Percentiles rank a stretch among this genome's conserved stretches.
Evolutionary conservation across 2,888 invertebrate species (phyloP).

Genomic region (Dasysyrphus albostriatus): DNA sequence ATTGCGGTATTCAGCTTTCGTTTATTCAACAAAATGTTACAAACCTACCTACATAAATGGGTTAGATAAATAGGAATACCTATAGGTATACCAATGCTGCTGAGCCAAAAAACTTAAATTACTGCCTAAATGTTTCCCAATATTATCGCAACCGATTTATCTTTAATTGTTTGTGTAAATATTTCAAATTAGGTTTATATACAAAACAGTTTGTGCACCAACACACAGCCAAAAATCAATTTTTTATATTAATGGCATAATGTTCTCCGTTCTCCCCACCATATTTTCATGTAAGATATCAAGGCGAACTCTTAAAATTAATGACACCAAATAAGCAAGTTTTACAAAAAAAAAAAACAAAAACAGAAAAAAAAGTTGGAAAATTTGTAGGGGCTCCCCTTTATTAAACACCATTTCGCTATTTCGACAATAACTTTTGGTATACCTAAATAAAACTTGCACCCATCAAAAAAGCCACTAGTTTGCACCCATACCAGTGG

Average conservation of each 20-base stretch:
- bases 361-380: slow-evolving; percentile 37
- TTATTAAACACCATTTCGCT: slow-evolving; percentile 65
- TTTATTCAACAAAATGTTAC: not conserved
- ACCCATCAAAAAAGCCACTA: slow-evolving; percentile 47
- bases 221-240: slow-evolving; percentile 19
- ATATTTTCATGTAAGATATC: slow-evolving; percentile 2
- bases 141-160: not conserved
- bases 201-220: slow-evolving; percentile 26
- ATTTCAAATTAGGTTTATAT: not conserved
- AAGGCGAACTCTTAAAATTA: slow-evolving; percentile 49
- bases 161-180: slow-evolving; percentile 5
- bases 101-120: not conserved
- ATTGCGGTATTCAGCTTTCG: not conserved
- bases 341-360: slow-evolving; percentile 22
- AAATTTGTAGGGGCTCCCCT: slow-evolving; percentile 48
- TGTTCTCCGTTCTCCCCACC: not conserved
- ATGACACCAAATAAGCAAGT: slow-evolving; percentile 51
- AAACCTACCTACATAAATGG: not conserved
- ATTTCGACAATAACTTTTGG: slow-evolving; percentile 35
- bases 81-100: not conserved
- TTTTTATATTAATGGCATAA: slow-evolving; percentile 37
- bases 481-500: slow-evolving; percentile 32
- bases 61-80: not conserved
- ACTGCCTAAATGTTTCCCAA: not conserved
- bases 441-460: slow-evolving; percentile 46